phyloP scores from a whole-genome alignment of 1,140 invertebrate species.

The Rhopalosiphum maidis region DNA sequence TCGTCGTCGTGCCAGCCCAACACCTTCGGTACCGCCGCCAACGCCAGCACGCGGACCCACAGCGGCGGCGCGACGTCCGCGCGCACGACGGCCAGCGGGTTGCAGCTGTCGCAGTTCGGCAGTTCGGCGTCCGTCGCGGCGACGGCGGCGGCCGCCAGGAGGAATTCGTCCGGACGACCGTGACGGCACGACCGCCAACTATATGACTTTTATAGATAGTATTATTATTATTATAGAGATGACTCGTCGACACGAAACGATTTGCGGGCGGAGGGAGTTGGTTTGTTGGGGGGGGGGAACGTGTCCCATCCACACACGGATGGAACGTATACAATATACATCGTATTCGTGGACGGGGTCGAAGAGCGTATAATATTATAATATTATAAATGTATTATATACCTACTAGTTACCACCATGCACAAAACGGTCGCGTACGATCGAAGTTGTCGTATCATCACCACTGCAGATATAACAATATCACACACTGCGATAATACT shows the following conservation, averaged over 20 bases:
- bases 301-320: too few relatives aligned
- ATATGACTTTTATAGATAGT: background rate
- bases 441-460: too few relatives aligned
- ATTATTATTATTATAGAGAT: background rate
- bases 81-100: background rate
- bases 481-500: too few relatives aligned
- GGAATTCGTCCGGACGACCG: background rate
- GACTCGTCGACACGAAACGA: background rate
- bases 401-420: too few relatives aligned
- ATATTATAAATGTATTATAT: too few relatives aligned
- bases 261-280: background rate
- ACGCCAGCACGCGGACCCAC: background rate
- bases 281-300: too few relatives aligned
- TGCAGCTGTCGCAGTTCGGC: conserved; percentile 37
- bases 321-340: too few relatives aligned
- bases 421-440: too few relatives aligned
- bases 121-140: background rate
- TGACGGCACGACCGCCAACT: background rate
- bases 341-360: too few relatives aligned
- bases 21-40: background rate
- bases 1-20: background rate
- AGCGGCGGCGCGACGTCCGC: background rate
- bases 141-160: background rate
- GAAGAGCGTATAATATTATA: too few relatives aligned
- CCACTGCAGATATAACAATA: too few relatives aligned